A percentile compares a stretch with the other conserved stretches of the same genome.
These are phyloP conservation scores for Apteryx owenii DNA, from an alignment of 2,113 vertebrate species.

Conservation along the genomic window DNA sequence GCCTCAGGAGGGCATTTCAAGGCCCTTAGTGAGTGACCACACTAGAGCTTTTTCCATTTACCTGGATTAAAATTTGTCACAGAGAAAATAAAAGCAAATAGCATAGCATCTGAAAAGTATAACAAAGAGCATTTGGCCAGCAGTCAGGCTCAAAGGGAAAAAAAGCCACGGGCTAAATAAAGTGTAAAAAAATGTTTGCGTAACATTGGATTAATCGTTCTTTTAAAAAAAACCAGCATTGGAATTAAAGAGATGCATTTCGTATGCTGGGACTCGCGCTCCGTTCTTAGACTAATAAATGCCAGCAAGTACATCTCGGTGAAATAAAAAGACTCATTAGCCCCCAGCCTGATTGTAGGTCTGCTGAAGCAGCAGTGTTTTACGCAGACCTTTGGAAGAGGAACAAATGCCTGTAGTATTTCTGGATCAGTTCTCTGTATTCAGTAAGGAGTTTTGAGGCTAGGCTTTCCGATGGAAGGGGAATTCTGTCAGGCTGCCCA, in stretches of 20 bases:
- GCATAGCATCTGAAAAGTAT: conserved; percentile 7
- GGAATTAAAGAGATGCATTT: neutral
- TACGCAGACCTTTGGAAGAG: neutral
- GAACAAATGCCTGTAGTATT: neutral
- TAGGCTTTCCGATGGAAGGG: rapidly evolving
- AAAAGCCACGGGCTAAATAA: neutral
- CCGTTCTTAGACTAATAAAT: neutral
- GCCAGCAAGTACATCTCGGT: conserved; percentile 21
- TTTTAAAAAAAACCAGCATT: conserved; percentile 33
- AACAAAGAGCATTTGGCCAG: conserved; percentile 23
- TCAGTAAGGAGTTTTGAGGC: neutral
- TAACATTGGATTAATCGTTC: conserved; percentile 43
- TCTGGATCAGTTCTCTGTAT: neutral
- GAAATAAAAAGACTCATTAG: conserved; percentile 16
- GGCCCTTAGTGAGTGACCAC: conserved; percentile 19
- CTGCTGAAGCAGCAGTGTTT: conserved; percentile 41
- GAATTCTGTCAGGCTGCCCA: neutral
- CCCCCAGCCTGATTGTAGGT: neutral
- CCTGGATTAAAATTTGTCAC: conserved; percentile 63
- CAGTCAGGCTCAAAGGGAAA: neutral
- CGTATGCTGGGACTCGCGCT: rapidly evolving
- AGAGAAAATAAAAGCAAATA: conserved; percentile 18
- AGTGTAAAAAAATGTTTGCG: conserved; percentile 37
- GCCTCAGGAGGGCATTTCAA: conserved; percentile 14
- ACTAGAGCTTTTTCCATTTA: conserved; percentile 64